Evolutionary conservation across 2,797 vertebrate species (phyloP), one percentile per base, ranked within the genome.

Genomic region (Urophycis tenuis): DNA sequence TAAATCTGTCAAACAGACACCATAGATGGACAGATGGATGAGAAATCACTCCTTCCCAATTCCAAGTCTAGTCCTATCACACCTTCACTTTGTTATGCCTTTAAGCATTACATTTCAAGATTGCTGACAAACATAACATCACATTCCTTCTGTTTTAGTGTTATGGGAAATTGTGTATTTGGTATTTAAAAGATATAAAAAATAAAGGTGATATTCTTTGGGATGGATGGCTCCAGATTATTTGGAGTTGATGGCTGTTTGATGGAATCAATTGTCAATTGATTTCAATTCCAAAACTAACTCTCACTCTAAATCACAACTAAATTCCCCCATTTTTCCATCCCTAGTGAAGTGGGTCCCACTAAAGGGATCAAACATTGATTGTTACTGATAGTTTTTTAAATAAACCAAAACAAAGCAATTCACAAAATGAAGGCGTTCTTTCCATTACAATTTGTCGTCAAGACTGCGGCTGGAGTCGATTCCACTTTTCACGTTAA

Each of bases 11-110:
- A 67, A 67, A 29, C 60, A 67, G 70, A 19, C 74, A 82, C 75
- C 78, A 74, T 85, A 73, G 73, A 75, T 75, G 81, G 67, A 81
- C 82, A 84, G 85, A 88, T 85, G 80, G 79, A 85, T 79, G 77
- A 80, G 83, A 85, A 80, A 84, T 75, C 41, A 70, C 74, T 71
- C 60, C 78, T 75, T 15, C 11, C 49, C 34, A 45, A 6, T 29
- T 34, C 36, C 49, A 30, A 34, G 72, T 74, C 34, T 74, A 29
- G n/a, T 71, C 49, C 41, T 30, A 30, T 81, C 80, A 64, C 5
- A 1, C 72, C 79, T 74, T 69, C 60, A 69, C 39, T 72, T 34
- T 31, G 79, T 77, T 86, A 31, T 77, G 74, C 22, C 22, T 60
- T 60, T 25, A 3, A 60, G 53, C 60, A 29, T 67, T 29, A 67